Evolutionary conservation across 2,113 vertebrate genomes (phyloP).

Genomic region (Ptyas mucosa): DNA sequence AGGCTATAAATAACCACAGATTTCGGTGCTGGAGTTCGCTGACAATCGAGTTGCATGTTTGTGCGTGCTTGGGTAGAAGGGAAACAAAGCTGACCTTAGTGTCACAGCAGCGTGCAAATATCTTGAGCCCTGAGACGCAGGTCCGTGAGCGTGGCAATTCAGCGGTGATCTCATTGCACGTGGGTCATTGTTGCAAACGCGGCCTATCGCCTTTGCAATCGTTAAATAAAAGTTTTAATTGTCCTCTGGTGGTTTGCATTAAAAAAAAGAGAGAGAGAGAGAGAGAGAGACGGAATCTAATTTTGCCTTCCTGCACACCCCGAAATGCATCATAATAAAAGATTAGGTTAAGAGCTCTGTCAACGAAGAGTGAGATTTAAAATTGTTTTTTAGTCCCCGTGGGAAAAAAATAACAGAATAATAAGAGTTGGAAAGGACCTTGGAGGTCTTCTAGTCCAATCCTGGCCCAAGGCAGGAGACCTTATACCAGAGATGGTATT

Average conservation of each 20-base stretch:
- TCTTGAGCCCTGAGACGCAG: not conserved
- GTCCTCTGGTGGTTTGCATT: not conserved
- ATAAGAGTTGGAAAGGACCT: no score
- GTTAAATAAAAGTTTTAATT: not conserved
- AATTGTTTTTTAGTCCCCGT: not conserved
- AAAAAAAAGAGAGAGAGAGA: not conserved
- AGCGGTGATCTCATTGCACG: not conserved
- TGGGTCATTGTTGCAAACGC: not conserved
- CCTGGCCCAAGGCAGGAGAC: no score
- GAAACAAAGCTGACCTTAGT: not conserved
- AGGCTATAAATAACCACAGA: not conserved
- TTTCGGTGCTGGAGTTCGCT: not conserved
- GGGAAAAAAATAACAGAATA: not conserved
- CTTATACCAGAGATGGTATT: no score
- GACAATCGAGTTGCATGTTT: not conserved
- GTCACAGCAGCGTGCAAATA: not conserved
- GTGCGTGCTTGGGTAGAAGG: not conserved
- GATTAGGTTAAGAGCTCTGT: not conserved
- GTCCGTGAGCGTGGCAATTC: not conserved
- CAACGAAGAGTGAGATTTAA: not conserved
- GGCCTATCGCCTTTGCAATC: rapidly evolving
- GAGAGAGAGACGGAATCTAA: not conserved
- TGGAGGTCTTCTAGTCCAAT: no score
- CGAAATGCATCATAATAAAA: not conserved
- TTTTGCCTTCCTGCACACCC: not conserved